Percentiles rank a stretch among this genome's conserved stretches.
Conservation (phyloP, 2,888 invertebrate genomes). For the Eurois occulta region DNA sequence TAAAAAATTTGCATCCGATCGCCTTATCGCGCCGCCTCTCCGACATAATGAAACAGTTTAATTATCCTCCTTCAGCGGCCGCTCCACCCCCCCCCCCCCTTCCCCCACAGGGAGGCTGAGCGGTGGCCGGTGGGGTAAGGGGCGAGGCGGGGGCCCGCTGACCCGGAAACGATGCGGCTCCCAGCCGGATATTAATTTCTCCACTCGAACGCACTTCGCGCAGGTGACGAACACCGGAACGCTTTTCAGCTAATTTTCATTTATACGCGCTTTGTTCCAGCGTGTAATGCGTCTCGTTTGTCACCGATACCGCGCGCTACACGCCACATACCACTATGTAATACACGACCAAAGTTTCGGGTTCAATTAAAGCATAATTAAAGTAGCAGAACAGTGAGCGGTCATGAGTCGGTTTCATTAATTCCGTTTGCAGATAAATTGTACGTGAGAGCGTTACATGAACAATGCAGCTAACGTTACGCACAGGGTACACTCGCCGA, state of each 20-base stretch:
- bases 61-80: slow-evolving; percentile 75
- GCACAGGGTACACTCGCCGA: slow-evolving; percentile 11
- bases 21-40: slow-evolving; percentile 68
- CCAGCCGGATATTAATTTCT: slow-evolving; percentile 83
- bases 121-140: neutral
- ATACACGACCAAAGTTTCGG: neutral
- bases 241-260: slow-evolving; percentile 63
- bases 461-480: slow-evolving; percentile 7
- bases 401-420: slow-evolving; percentile 5
- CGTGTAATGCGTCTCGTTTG: slow-evolving; percentile 39
- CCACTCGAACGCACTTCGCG: slow-evolving; percentile 78
- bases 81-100: slow-evolving; percentile 14
- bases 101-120: neutral
- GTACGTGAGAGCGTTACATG: slow-evolving; percentile 5
- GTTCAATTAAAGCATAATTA: neutral
- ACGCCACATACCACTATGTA: neutral
- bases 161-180: slow-evolving; percentile 82
- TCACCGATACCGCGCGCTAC: neutral
- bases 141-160: slow-evolving; percentile 69
- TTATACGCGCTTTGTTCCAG: slow-evolving; percentile 55
- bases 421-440: slow-evolving; percentile 25
- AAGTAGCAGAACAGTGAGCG: neutral
- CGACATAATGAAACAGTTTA: slow-evolving; percentile 80
- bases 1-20: slow-evolving; percentile 67
- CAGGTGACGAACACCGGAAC: slow-evolving; percentile 69